These are phyloP conservation scores for Drosophila carrolli DNA, from an alignment of 1,140 invertebrate species.

Conservation along the genomic window DNA sequence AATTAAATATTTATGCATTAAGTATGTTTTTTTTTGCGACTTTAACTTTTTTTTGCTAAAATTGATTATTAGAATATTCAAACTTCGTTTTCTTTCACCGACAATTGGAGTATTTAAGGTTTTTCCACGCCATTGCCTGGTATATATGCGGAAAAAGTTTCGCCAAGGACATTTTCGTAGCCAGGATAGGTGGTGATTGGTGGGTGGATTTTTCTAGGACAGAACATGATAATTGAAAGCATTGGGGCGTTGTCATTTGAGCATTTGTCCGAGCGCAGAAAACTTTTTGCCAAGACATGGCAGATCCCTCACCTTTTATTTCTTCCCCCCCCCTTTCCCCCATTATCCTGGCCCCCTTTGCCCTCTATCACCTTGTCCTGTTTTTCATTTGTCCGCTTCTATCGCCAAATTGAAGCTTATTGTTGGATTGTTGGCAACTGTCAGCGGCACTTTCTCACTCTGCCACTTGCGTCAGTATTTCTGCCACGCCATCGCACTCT, in stretches of 20 bases:
- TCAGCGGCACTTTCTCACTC: slow-evolving; percentile 19
- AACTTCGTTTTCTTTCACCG: not conserved
- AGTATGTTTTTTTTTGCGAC: no score
- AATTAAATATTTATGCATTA: not conserved
- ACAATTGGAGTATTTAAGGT: slow-evolving; percentile 6
- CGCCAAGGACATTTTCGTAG: slow-evolving; percentile 33
- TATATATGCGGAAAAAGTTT: slow-evolving; percentile 34
- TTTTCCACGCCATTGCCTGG: slow-evolving; percentile 32
- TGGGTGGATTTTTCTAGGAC: not conserved
- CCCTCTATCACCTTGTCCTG: slow-evolving; percentile 2
- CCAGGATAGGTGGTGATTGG: not conserved
- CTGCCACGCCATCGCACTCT: not conserved
- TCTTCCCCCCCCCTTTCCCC: not conserved
- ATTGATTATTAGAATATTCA: not conserved
- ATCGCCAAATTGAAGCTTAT: slow-evolving; percentile 55
- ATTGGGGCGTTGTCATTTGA: slow-evolving; percentile 51
- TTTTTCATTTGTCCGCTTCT: slow-evolving; percentile 8
- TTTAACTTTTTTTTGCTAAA: not conserved
- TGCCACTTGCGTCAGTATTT: not conserved
- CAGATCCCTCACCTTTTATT: slow-evolving; percentile 6
- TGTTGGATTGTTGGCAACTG: slow-evolving; percentile 33
- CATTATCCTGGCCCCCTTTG: not conserved
- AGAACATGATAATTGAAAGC: slow-evolving; percentile 64
- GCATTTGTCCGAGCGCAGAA: slow-evolving; percentile 33
- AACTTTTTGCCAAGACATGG: slow-evolving; percentile 24